phyloP scores from a whole-genome alignment of 2,797 vertebrate genomes.

The Platyrinchus mystaceus region DNA sequence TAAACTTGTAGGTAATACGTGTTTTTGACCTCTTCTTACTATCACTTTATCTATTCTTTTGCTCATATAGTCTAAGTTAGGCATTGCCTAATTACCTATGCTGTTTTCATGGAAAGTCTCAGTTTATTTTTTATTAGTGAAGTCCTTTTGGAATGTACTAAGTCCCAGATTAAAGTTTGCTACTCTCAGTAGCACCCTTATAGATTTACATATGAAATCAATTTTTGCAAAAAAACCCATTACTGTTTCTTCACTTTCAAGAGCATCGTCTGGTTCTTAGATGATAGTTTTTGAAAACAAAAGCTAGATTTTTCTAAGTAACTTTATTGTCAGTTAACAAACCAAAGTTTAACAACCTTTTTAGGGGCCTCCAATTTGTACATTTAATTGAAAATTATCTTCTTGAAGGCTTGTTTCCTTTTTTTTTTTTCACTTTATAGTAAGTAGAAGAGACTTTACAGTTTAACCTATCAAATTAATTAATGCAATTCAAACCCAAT shows the following conservation, averaged over 20 bases:
- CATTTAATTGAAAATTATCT: neutral
- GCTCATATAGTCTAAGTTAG: neutral
- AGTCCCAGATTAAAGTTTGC: neutral
- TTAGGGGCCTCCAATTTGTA: neutral
- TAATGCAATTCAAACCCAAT: neutral
- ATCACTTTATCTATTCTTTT: neutral
- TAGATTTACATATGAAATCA: neutral
- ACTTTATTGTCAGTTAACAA: neutral
- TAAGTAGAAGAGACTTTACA: neutral
- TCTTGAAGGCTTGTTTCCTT: fast-evolving
- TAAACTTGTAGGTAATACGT: neutral
- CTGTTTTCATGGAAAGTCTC: neutral
- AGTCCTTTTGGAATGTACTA: neutral
- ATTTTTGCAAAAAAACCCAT: neutral
- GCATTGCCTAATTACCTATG: neutral
- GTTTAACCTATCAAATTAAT: neutral
- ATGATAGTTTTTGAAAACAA: neutral
- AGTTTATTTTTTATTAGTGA: neutral
- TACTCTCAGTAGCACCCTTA: neutral
- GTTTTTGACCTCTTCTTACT: neutral
- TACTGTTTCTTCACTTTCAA: neutral
- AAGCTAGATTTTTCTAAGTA: neutral
- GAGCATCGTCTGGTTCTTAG: neutral
- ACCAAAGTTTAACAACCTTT: neutral
- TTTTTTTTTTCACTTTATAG: neutral